Percentiles rank a stretch among this genome's conserved stretches.
Evolutionary conservation across 2,113 vertebrate genomes (phyloP).

Genomic region (Stegastes partitus): DNA sequence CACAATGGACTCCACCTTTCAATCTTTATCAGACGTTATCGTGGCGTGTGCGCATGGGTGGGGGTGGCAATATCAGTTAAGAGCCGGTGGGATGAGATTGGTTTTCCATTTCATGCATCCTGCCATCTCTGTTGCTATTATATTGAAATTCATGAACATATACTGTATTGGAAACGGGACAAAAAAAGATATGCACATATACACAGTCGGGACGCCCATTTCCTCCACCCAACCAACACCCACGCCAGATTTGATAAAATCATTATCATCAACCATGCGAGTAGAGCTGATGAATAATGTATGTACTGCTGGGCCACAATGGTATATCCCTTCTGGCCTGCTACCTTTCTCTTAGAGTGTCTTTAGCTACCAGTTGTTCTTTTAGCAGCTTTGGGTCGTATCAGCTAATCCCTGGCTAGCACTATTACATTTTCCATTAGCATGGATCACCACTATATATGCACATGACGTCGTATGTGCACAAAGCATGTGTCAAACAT

Average conservation of each 20-base stretch:
- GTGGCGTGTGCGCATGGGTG: background rate
- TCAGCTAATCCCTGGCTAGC: slow-evolving; percentile 63
- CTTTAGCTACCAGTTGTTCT: slow-evolving; percentile 49
- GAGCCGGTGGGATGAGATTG: slow-evolving; percentile 47
- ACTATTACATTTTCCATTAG: slow-evolving; percentile 68
- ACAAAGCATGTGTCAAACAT: slow-evolving; percentile 18
- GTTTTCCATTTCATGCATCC: slow-evolving; percentile 53
- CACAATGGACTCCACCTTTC: slow-evolving; percentile 59
- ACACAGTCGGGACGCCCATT: slow-evolving; percentile 23
- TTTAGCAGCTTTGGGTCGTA: slow-evolving; percentile 55
- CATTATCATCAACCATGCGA: slow-evolving; percentile 74
- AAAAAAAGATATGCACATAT: slow-evolving; percentile 30
- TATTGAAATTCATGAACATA: slow-evolving; percentile 66
- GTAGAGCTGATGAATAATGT: slow-evolving; percentile 76
- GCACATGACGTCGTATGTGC: slow-evolving; percentile 5
- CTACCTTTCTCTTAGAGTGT: slow-evolving; percentile 53
- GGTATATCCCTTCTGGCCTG: slow-evolving; percentile 48
- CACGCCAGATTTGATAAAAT: slow-evolving; percentile 80
- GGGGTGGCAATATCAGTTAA: slow-evolving; percentile 45
- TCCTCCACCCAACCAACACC: slow-evolving; percentile 36
- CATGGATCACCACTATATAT: slow-evolving; percentile 12
- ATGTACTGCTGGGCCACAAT: slow-evolving; percentile 66
- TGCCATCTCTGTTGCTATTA: slow-evolving; percentile 42
- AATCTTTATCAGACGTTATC: slow-evolving; percentile 59
- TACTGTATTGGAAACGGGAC: slow-evolving; percentile 49